Percentiles rank a stretch among this genome's conserved stretches.
These are phyloP conservation scores for Leptinotarsa undecemlineata DNA, from an alignment of 1,140 invertebrate species.

Conservation along the genomic window DNA sequence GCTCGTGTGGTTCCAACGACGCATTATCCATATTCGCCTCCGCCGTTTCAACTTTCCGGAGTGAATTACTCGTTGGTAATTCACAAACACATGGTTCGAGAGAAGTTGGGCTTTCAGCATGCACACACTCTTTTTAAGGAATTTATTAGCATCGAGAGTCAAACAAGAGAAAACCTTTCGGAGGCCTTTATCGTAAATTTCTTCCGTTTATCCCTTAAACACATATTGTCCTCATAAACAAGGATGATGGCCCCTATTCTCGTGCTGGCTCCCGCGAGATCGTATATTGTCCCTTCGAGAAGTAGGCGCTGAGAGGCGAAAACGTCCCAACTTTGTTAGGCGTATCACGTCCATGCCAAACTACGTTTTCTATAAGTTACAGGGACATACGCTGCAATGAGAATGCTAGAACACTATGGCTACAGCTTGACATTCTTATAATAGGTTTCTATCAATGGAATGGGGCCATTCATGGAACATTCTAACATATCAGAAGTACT, in stretches of 20 bases:
- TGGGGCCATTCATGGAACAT: no score
- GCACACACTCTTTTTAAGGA: conserved; percentile 3
- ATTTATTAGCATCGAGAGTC: conserved; percentile 22
- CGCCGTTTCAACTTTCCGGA: background rate
- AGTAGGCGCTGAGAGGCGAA: conserved; percentile 22
- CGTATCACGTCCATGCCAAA: conserved; percentile 39
- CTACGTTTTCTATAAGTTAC: conserved; percentile 38
- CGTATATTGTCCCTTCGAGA: conserved; percentile 25
- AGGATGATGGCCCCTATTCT: conserved; percentile 24
- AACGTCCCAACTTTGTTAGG: conserved; percentile 31
- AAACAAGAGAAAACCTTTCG: conserved; percentile 21
- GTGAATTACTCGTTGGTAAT: background rate
- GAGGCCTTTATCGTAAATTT: conserved; percentile 25
- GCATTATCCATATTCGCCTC: no score
- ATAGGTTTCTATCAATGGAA: no score
- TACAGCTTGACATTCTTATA: no score
- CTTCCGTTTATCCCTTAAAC: conserved; percentile 28
- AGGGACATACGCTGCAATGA: background rate
- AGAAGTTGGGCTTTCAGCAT: background rate
- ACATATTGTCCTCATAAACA: conserved; percentile 28
- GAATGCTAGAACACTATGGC: background rate
- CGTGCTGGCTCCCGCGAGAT: conserved; percentile 22
- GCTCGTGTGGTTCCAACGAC: no score
- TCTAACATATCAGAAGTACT: no score
- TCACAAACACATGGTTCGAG: background rate